phyloP scores from a whole-genome alignment of 2,113 vertebrate species.

The Zootoca vivipara region DNA sequence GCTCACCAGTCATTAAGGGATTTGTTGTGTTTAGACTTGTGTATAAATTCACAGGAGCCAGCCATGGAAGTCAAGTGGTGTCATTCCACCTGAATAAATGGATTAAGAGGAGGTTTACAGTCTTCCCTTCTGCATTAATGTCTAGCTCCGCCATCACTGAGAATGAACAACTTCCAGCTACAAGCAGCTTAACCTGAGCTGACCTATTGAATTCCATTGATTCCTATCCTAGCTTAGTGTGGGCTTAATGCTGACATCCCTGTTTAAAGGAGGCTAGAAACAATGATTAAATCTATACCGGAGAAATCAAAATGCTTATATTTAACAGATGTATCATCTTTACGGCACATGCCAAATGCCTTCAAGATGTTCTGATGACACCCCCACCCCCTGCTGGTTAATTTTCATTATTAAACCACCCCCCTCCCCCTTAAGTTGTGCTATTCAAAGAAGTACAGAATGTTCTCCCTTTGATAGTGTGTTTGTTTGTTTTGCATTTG shows the following conservation, averaged over 20 bases:
- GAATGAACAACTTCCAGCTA: not conserved
- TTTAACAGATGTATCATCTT: not conserved
- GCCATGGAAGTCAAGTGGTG: conserved; percentile 6
- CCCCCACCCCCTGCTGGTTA: not conserved
- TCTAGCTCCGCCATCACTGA: not conserved
- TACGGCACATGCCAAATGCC: not conserved
- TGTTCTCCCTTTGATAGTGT: not conserved
- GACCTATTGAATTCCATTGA: not conserved
- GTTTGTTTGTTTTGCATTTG: not conserved
- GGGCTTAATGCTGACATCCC: not conserved
- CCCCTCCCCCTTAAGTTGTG: not conserved
- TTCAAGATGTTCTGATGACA: not conserved
- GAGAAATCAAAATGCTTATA: not conserved
- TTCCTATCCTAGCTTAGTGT: not conserved
- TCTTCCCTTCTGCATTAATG: not conserved
- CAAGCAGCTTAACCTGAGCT: not conserved
- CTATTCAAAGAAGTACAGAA: not conserved
- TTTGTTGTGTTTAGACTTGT: not conserved
- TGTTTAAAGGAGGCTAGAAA: not conserved
- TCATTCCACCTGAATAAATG: not conserved
- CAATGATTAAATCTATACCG: not conserved
- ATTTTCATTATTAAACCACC: not conserved
- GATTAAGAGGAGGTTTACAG: not conserved
- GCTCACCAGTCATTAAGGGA: not conserved
- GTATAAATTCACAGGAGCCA: not conserved